Evolutionary conservation across 2,113 vertebrate species (phyloP).

Genomic region (Thoracochromis brauschi): DNA sequence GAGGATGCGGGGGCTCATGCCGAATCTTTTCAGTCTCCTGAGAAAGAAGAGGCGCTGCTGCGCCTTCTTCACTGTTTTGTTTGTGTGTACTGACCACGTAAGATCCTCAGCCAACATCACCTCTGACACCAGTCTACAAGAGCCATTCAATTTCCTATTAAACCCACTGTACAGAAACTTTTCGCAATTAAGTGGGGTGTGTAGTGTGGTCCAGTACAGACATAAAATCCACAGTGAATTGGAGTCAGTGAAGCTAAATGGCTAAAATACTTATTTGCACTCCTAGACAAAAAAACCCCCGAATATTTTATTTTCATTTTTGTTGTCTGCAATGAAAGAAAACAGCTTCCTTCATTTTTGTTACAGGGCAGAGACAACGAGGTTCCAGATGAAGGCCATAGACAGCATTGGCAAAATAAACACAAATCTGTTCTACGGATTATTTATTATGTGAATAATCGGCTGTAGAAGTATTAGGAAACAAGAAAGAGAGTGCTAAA

Average conservation of each 20-base stretch:
- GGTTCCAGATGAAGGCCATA: neutral
- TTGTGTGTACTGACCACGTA: no score
- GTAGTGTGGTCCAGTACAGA: neutral
- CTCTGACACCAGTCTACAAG: neutral
- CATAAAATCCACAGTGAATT: neutral
- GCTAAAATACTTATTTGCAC: neutral
- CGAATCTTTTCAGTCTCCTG: no score
- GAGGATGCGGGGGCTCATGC: no score
- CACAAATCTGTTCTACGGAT: no score
- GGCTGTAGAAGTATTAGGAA: neutral
- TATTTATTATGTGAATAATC: neutral
- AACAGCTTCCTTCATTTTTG: neutral
- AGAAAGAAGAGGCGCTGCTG: no score
- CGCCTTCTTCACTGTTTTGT: no score
- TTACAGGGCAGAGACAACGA: neutral
- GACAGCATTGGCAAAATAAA: neutral
- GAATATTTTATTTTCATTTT: neutral
- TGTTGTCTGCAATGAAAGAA: neutral
- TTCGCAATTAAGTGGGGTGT: neutral
- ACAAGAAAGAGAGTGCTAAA: neutral
- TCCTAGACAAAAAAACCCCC: accelerated
- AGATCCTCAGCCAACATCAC: no score
- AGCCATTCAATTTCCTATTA: neutral
- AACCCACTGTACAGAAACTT: neutral
- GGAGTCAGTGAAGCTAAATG: neutral